Base-by-base conservation (phyloP, 2,888 invertebrate genomes). In the Trissolcus brochymenae region DNA sequence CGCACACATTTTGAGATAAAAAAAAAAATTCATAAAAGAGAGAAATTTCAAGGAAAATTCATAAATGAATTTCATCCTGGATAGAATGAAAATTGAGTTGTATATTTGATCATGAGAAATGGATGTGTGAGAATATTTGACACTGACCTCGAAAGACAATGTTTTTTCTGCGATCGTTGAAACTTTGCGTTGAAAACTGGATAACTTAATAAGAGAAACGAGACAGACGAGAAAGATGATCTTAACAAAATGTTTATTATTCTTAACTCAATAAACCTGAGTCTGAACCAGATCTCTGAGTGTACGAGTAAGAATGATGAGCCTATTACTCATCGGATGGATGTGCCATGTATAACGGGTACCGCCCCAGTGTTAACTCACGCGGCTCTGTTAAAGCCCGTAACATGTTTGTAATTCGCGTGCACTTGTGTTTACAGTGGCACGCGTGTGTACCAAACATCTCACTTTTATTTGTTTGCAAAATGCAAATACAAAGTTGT, bases 261-360 rank as follows among this genome's bases (percentile, higher is more conserved):
- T 53, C 29, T 16, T 16, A 16, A 43, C 53, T 57, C 53, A 59
- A 67, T 67, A 67, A 53, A 51, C 21, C 43, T 59, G 41, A 59
- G 41, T 51, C 53, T 19, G 59, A 56, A 35, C 21, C 56, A 50
- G 46, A 66, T 57, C 66, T 11, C 40, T 25, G 25, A 25, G 25
- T 57, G 21, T 19, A 11, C 57, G 17, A 49, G 55, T 35, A 54
- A 56, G 53, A 72, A 60, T 60, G 72, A 66, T 56, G 73, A 55
- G 61, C 66, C 61, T 61, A 49, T 73, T 66, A 65, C 65, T 65
- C 73, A 73, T 73, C 61, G 61, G 35, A 46, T 61, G 73, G 55
- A 66, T 66, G 56, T 66, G 66, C 56, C 60, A 40, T 73, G 61
- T 66, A n/a, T n/a, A 66, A 73, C 65, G 73, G 73, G 73, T 73